phyloP scores from a whole-genome alignment of 2,888 invertebrate species.

The Oligia strigilis region DNA sequence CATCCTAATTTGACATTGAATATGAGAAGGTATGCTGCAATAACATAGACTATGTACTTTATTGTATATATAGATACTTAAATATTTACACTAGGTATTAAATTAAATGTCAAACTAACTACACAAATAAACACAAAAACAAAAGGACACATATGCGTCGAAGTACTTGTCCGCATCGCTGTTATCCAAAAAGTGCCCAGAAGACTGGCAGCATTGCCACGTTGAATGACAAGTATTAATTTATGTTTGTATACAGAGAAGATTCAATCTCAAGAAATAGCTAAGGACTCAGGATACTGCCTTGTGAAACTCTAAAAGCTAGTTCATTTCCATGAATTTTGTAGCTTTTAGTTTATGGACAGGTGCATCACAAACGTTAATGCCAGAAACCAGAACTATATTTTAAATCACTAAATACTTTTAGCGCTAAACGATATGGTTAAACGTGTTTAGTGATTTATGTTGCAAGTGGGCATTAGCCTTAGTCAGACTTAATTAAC shows the following conservation, averaged over 20 bases:
- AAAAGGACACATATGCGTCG: no score
- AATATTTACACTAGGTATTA: no score
- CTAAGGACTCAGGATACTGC: neutral
- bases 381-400: neutral
- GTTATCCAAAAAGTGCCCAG: no score
- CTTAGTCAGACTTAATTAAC: neutral
- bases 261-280: neutral
- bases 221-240: neutral
- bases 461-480: neutral
- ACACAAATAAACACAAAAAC: no score
- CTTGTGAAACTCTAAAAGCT: constrained; percentile 2
- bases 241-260: no score
- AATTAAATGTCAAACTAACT: no score
- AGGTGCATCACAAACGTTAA: no score
- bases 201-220: no score
- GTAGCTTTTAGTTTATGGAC: neutral
- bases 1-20: constrained; percentile 82
- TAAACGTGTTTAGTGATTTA: neutral
- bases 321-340: neutral
- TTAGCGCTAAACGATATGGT: neutral
- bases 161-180: no score
- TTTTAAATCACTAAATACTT: neutral
- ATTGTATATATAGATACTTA: no score
- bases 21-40: constrained; percentile 69
- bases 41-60: neutral